Evolutionary conservation across 2,113 vertebrate genomes (phyloP), one percentile per base, ranked within the genome.

Genomic region (Todiramphus chloris): DNA sequence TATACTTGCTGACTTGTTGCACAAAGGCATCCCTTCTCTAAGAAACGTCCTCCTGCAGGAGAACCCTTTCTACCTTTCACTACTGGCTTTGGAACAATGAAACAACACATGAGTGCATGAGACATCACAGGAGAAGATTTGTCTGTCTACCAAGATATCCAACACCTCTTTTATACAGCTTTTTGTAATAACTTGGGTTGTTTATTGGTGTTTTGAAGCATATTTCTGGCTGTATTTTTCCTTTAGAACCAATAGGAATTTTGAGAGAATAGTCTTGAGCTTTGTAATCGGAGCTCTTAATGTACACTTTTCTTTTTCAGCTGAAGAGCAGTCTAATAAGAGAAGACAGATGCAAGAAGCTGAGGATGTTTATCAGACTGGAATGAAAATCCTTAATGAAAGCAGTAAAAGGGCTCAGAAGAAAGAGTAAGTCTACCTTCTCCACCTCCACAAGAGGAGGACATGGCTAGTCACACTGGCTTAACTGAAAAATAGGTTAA

Each of bases 331-430:
- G 85, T 98, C 99, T 53, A 97, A 98, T 95, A 98, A 98, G 97
- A 98, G 99, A 91, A 98, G 97, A 27, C 98, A 98, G 59, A 98
- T 98, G 75, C 98, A 99, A 95, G 99, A 99, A 96, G 98, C 98
- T 6, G 99, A 99, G 79, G 97, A 98, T 76, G 97, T 99, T 96
- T 99, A 99, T 96, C 99, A 99, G 94, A 97, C 97, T 9, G 98
- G 99, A 62, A 98, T 99, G 97, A 98, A 98, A 83, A 98, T 99
- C 83, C 98, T 99, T 69, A 99, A 99, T 74, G 96, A 97, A 92
- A 99, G 99, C 95, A 99, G 96, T 80, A 99, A 98, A 96, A 99
- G 97, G 93, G 98, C 98, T 92, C 99, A 99, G 84, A 99, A 98
- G 95, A 99, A 98, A 98, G 99, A 99, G 99, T 99, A 97, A 98